These are phyloP conservation scores for Brachionus angularis DNA, from an alignment of 1,140 invertebrate species.

Conservation along the genomic window DNA sequence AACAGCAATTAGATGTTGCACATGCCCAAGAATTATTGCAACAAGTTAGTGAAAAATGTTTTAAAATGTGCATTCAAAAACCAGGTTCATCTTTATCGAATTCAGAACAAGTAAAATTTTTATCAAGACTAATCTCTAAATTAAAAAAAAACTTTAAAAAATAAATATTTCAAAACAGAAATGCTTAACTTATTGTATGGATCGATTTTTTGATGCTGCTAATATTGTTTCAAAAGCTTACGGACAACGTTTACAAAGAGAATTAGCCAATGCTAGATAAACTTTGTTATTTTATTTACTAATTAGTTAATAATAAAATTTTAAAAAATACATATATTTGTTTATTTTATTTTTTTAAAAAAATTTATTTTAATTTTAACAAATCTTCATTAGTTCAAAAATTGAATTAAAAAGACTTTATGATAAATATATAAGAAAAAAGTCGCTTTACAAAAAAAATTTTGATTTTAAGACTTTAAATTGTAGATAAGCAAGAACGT, in stretches of 20 bases:
- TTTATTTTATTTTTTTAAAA: neutral
- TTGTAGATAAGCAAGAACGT: constrained; percentile 8
- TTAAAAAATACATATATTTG: neutral
- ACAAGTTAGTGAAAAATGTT: constrained; percentile 96
- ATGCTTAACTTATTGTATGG: constrained; percentile 95
- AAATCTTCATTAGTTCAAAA: too few species aligned
- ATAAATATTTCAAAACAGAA: constrained; percentile 65
- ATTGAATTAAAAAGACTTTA: neutral
- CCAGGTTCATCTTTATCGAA: constrained; percentile 82
- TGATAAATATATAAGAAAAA: neutral
- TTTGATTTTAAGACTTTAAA: neutral
- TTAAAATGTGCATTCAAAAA: constrained; percentile 84
- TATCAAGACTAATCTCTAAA: constrained; percentile 44
- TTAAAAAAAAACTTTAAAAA: neutral
- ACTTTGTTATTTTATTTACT: neutral
- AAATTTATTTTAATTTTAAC: too few species aligned
- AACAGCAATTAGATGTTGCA: constrained; percentile 88
- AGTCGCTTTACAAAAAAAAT: constrained; percentile 1
- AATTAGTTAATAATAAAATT: neutral
- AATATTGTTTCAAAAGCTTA: constrained; percentile 82
- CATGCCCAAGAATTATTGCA: constrained; percentile 81
- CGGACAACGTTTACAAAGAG: constrained; percentile 69
- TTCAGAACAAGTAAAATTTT: constrained; percentile 81
- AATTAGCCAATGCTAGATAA: constrained; percentile 46
- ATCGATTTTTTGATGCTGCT: constrained; percentile 92